Evolutionary conservation across 2,113 vertebrate species (phyloP), one percentile per base, ranked within the genome.

Genomic region (Ceuthmochares aereus): DNA sequence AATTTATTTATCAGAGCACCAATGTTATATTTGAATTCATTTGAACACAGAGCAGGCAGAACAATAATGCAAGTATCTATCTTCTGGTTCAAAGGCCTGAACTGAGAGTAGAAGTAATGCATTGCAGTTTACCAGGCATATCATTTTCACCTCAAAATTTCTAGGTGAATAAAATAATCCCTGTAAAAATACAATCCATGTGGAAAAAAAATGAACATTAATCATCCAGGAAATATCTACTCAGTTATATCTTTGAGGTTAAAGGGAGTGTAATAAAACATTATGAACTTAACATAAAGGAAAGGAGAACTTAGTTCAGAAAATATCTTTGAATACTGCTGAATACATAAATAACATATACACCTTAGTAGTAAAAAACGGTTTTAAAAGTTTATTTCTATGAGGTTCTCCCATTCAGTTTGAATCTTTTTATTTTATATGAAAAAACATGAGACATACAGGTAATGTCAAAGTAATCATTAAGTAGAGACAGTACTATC

Each of bases 121-220:
- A 29, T 37, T 81, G n/a, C 40, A 79, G 80, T 92, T 96, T 92
- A 95, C 95, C 85, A 93, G 62, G 45, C 40, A 84, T 73, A 84
- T 21, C 34, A 47, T 93, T 92, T 82, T 95, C 86, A 96, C 84
- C 76, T 96, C 78, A 92, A 66, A 37, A 97, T 95, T 93, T 93
- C 52, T 70, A 92, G 18, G 43, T 80, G 19, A 84, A 82, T 95
- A 91, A 89, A 97, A 94, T 92, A 95, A 93, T 74, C 22, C 63
- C 29, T 92, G 76, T 75, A 95, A 95, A 96, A 92, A 74, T 74
- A n/a, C 17, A 67, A 36, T 58, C 21, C 23, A 25, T 47, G 7
- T 81, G 27, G 19, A 51, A 81, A 42, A 9, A 42, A 9, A 60
- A 93, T 29, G 70, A 47, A 18, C 69, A 95, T 93, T 59, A 64